Conservation (phyloP, 2,888 invertebrate species). For the Smittia sp. region DNA sequence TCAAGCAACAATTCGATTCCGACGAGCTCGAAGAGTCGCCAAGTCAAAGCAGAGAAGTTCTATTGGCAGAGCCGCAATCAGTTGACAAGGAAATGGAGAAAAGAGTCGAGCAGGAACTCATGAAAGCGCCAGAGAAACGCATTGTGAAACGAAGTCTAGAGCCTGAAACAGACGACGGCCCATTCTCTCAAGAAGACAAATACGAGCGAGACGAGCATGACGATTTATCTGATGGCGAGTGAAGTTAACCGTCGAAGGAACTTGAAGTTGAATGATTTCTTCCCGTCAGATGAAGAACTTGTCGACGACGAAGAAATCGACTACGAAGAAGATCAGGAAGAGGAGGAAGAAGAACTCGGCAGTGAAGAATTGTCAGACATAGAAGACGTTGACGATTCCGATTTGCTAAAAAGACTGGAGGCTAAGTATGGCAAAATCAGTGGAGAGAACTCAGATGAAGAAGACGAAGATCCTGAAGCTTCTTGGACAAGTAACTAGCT, state of each 20-base stretch:
- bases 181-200: not conserved
- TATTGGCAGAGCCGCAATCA: slow-evolving; percentile 47
- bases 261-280: slow-evolving; percentile 43
- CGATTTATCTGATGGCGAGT: not conserved
- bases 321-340: slow-evolving; percentile 50
- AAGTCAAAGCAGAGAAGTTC: slow-evolving; percentile 42
- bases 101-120: slow-evolving; percentile 46
- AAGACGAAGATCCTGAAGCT: slow-evolving; percentile 54
- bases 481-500: slow-evolving; percentile 52
- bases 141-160: not conserved
- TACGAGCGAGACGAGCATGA: not conserved
- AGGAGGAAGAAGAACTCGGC: slow-evolving; percentile 55
- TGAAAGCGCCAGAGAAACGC: slow-evolving; percentile 41
- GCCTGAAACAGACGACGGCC: not conserved
- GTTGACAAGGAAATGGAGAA: slow-evolving; percentile 44
- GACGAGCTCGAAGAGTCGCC: slow-evolving; percentile 33
- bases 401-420: slow-evolving; percentile 66
- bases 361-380: slow-evolving; percentile 56
- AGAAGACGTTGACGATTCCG: slow-evolving; percentile 68
- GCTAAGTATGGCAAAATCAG: slow-evolving; percentile 67
- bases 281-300: slow-evolving; percentile 44
- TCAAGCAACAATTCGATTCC: slow-evolving; percentile 40
- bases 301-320: slow-evolving; percentile 53
- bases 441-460: slow-evolving; percentile 52
- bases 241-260: slow-evolving; percentile 41